Evolutionary conservation across 2,797 vertebrate species (phyloP), one percentile per base, ranked within the genome.

Genomic region (Saxicola maurus): DNA sequence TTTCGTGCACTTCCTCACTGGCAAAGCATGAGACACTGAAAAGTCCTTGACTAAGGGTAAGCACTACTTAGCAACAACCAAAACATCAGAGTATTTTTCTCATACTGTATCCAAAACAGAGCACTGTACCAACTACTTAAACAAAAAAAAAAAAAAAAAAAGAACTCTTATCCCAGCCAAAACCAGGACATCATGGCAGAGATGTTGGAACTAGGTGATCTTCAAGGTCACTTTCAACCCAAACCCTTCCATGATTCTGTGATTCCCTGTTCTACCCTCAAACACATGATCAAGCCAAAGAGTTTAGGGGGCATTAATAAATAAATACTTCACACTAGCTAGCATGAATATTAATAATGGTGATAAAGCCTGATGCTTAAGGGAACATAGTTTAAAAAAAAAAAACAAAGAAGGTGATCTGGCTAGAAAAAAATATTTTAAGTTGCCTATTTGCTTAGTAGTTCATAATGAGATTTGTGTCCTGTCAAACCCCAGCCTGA

Each of bases 41-140:
- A 69, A 87, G 85, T 81, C 77, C 85, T 87, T 81, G 85, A 87
- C 85, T 69, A 27, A 81, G 77, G 56, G 77, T 87, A 81, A 87
- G 71, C 56, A 62, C 49, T 75, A 75, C 85, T 51, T 87, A 87
- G 85, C 85, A 87, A 87, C 77, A 75, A 81, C 56, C 64, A 82
- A 72, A 78, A 82, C 85, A 87, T 56, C 49, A 27, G 37, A 69
- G 57, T 62, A 75, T 62, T 87, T 75, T 75, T 81, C 77, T 82
- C 31, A 35, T 51, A 17, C 85, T 75, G 85, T 87, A 81, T 87
- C 85, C 85, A 87, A 87, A 81, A 81, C 85, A 87, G 43, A 87
- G 28, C 31, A 11, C 28, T 45, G 28, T 75, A 75, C 77, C 77
- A 62, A 19, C 69, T 56, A 18, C 19, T 68, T 18, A 2, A 30